These are phyloP conservation scores for Coremacera marginata DNA, from an alignment of 2,888 invertebrate species.

Conservation along the genomic window DNA sequence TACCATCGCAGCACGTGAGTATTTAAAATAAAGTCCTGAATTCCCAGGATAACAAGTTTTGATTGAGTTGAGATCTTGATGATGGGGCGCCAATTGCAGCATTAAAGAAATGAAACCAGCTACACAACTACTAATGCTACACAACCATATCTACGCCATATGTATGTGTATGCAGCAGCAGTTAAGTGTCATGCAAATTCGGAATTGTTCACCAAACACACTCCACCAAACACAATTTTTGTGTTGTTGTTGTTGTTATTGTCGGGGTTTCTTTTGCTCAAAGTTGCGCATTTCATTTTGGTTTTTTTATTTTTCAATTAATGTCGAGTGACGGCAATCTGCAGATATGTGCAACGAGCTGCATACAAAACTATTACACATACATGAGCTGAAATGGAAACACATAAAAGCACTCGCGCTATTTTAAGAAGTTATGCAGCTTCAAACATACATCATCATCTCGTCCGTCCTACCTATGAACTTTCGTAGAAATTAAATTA, in stretches of 20 bases:
- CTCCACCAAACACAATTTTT: background rate
- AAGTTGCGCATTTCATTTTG: background rate
- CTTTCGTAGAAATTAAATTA: background rate
- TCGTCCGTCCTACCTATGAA: too few species aligned
- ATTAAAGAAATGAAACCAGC: too few species aligned
- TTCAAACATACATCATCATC: background rate
- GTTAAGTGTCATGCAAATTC: background rate
- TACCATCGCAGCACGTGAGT: too few species aligned
- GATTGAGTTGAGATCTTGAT: too few species aligned
- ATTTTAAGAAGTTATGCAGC: background rate
- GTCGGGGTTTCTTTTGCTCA: background rate
- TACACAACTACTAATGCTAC: too few species aligned
- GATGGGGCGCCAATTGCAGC: too few species aligned
- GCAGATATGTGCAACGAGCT: too few species aligned
- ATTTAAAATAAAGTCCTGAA: too few species aligned
- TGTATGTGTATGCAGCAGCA: too few species aligned
- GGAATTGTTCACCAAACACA: background rate
- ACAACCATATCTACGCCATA: too few species aligned
- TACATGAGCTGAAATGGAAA: background rate
- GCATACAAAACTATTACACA: background rate
- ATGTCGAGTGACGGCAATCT: background rate
- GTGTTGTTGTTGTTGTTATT: conserved; percentile 2
- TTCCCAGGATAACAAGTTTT: too few species aligned
- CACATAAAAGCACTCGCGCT: background rate
- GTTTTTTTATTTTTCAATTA: background rate